These are phyloP conservation scores for Tetragonula clypearis DNA, from an alignment of 1,140 invertebrate species.

Conservation along the genomic window DNA sequence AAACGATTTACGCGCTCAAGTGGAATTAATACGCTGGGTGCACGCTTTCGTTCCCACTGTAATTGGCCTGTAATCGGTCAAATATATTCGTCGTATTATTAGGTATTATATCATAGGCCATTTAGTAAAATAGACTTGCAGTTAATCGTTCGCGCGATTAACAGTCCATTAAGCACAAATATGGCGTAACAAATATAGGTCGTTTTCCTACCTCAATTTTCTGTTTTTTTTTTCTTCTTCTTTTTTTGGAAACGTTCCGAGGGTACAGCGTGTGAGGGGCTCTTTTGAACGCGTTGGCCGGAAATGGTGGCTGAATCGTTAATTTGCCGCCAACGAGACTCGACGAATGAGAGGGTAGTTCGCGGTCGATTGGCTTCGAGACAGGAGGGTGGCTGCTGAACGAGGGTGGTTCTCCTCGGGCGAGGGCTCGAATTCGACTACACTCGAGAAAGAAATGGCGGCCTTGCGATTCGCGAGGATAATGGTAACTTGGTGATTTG, in stretches of 20 bases:
- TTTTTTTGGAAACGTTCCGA: not conserved
- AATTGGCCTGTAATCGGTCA: not conserved
- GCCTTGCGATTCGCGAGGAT: not conserved
- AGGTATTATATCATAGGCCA: too few species aligned
- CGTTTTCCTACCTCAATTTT: not conserved
- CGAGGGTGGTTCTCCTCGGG: constrained; percentile 39
- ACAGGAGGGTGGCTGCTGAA: constrained; percentile 20
- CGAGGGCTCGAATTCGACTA: not conserved
- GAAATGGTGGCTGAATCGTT: constrained; percentile 47
- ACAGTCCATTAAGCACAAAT: not conserved
- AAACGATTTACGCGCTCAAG: too few species aligned
- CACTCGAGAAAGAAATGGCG: not conserved
- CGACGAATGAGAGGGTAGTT: constrained; percentile 41
- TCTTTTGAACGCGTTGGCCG: constrained; percentile 31
- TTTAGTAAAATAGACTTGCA: too few species aligned
- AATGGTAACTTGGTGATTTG: too few species aligned
- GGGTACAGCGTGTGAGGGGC: not conserved
- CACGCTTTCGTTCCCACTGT: too few species aligned
- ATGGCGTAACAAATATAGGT: not conserved
- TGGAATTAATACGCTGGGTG: too few species aligned
- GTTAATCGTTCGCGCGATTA: not conserved
- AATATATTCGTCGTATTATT: not conserved
- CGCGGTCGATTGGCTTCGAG: constrained; percentile 54
- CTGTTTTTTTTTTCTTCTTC: too few species aligned
- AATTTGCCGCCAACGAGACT: constrained; percentile 55